These are phyloP conservation scores for Platypus cylindrus DNA, from an alignment of 2,888 invertebrate species.

Conservation along the genomic window DNA sequence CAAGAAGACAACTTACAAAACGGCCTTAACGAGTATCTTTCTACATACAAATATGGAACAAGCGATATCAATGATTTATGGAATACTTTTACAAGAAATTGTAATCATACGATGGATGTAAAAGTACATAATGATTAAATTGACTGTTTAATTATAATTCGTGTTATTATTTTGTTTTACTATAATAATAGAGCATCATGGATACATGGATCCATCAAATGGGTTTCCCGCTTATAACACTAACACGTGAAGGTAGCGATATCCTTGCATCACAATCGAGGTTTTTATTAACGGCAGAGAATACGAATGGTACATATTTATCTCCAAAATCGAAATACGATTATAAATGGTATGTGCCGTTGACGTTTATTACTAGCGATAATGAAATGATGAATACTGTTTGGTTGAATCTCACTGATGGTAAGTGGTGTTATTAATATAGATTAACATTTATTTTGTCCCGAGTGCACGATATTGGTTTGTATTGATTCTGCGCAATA, in stretches of 20 bases:
- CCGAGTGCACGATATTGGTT: neutral
- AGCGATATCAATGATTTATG: conserved; percentile 75
- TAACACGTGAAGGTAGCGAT: conserved; percentile 46
- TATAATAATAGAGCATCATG: conserved; percentile 59
- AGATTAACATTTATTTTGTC: no score
- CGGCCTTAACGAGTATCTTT: conserved; percentile 56
- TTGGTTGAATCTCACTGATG: conserved; percentile 73
- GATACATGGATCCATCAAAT: conserved; percentile 73
- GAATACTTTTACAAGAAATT: conserved; percentile 54
- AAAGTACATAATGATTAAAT: no score
- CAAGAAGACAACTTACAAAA: conserved; percentile 48
- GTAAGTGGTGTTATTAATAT: conserved; percentile 32
- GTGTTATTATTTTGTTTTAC: conserved; percentile 9
- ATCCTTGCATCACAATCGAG: conserved; percentile 56
- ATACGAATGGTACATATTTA: conserved; percentile 25
- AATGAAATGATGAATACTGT: conserved; percentile 44
- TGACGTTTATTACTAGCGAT: conserved; percentile 60
- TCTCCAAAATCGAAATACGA: conserved; percentile 39
- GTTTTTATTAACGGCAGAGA: conserved; percentile 39
- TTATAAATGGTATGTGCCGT: conserved; percentile 66
- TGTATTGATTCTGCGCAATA: no score
- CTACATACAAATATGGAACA: conserved; percentile 53
- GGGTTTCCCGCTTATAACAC: conserved; percentile 67
- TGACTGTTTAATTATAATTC: neutral
- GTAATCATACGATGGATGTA: conserved; percentile 47